phyloP scores from a whole-genome alignment of 2,113 vertebrate genomes.

The Hypomesus transpacificus region DNA sequence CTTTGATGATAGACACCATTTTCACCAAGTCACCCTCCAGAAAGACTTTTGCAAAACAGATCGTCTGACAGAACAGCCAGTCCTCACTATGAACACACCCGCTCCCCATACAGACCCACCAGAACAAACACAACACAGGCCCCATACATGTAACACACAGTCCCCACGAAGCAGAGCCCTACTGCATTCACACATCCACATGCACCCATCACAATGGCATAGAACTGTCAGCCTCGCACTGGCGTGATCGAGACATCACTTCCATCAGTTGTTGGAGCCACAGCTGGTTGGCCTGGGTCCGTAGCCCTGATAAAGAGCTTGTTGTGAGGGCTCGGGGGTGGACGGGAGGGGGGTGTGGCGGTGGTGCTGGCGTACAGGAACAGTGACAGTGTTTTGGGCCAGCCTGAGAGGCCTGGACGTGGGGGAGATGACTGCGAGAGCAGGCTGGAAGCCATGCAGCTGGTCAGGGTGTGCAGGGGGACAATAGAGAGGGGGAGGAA shows the following conservation, averaged over 20 bases:
- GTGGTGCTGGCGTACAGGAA: conserved; percentile 11
- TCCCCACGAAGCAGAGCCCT: not conserved
- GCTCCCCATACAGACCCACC: not conserved
- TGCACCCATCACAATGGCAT: conserved; percentile 6
- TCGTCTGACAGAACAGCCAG: no score
- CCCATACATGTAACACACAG: not conserved
- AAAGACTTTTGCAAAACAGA: no score
- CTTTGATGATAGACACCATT: no score
- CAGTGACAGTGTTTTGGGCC: conserved; percentile 21
- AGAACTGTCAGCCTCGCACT: conserved; percentile 22
- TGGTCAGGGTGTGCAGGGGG: conserved; percentile 47
- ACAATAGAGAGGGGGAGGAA: conserved; percentile 42
- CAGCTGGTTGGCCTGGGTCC: conserved; percentile 53
- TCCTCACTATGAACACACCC: not conserved
- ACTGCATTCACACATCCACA: not conserved
- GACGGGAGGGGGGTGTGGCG: conserved; percentile 24
- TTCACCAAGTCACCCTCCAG: no score
- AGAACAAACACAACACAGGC: not conserved
- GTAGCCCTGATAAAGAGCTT: conserved; percentile 56
- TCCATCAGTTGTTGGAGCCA: conserved; percentile 31
- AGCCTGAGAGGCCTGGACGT: conserved; percentile 5
- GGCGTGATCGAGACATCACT: conserved; percentile 18
- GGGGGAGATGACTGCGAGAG: conserved; percentile 32
- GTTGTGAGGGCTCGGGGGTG: conserved; percentile 45
- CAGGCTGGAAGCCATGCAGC: conserved; percentile 55